Percentiles rank a stretch among this genome's conserved stretches.
Conservation (phyloP, 2,113 vertebrate genomes). For the Phalacrocorax aristotelis region DNA sequence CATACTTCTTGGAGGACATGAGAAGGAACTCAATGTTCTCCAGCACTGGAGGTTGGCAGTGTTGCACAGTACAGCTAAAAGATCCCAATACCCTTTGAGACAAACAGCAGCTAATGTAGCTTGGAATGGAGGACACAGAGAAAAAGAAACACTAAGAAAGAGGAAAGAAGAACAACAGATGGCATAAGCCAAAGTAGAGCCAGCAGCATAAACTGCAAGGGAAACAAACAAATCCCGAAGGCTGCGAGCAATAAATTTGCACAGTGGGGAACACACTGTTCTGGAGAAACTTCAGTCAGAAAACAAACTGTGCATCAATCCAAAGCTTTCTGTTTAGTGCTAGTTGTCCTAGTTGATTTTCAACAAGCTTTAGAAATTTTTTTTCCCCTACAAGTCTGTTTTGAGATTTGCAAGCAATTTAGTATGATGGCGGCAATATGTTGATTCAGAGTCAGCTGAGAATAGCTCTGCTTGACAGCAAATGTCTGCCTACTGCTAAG, state of each 20-base stretch:
- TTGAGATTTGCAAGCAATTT: background rate
- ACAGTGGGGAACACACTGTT: constrained; percentile 52
- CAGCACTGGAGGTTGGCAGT: background rate
- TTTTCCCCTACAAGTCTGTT: background rate
- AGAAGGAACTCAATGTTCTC: background rate
- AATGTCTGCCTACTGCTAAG: background rate
- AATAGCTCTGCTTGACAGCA: background rate
- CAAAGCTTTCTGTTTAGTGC: constrained; percentile 25
- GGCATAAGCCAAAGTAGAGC: constrained; percentile 37
- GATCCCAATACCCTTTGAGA: background rate
- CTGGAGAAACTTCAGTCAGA: constrained; percentile 60
- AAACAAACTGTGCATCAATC: constrained; percentile 51
- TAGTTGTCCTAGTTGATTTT: constrained; percentile 31
- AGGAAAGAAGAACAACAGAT: constrained; percentile 58
- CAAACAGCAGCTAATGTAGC: background rate
- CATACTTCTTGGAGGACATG: background rate
- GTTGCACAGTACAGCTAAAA: background rate
- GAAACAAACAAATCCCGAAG: constrained; percentile 68
- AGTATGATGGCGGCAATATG: background rate
- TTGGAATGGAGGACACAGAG: constrained; percentile 9
- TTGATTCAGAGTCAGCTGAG: background rate
- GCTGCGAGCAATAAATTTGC: constrained; percentile 54
- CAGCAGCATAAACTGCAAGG: constrained; percentile 43
- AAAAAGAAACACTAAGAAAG: constrained; percentile 2
- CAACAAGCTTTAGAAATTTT: background rate